Conservation (phyloP, 2,113 vertebrate species). For the Sinocyclocheilus maitianheensis region DNA sequence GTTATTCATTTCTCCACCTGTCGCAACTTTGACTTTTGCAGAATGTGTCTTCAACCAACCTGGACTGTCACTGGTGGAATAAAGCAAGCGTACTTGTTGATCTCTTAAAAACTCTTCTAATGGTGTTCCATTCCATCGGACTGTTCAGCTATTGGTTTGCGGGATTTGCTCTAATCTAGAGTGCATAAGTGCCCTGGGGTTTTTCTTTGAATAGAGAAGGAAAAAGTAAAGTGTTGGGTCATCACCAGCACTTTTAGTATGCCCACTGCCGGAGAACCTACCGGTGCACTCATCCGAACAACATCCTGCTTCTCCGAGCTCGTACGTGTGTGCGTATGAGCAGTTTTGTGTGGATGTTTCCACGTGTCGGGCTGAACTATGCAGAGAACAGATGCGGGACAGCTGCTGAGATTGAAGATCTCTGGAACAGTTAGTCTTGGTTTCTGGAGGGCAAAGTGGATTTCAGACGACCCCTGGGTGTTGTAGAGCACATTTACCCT, state of each 20-base stretch:
- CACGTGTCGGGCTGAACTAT: neutral
- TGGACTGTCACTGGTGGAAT: neutral
- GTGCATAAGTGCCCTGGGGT: constrained; percentile 7
- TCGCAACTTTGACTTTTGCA: neutral
- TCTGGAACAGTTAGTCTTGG: neutral
- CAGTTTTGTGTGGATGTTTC: neutral
- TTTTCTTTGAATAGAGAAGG: constrained; percentile 5
- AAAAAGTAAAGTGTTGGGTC: neutral
- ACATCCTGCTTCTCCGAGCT: neutral
- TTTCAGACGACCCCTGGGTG: neutral
- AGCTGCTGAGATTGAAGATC: neutral
- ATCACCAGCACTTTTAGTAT: constrained; percentile 3
- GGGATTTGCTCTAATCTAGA: neutral
- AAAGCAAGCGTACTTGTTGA: neutral
- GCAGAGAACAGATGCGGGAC: neutral
- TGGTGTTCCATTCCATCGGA: neutral
- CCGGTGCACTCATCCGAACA: neutral
- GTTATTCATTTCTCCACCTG: too few species aligned
- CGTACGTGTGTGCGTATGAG: neutral
- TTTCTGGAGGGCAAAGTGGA: neutral
- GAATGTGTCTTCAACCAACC: neutral
- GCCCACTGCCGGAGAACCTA: neutral
- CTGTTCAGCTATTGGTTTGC: neutral
- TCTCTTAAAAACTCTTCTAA: constrained; percentile 4
- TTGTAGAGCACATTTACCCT: neutral